A percentile compares a stretch with the other conserved stretches of the same genome.
Conservation (phyloP, 2,797 vertebrate genomes). For the Pipistrellus pygmaeus region DNA sequence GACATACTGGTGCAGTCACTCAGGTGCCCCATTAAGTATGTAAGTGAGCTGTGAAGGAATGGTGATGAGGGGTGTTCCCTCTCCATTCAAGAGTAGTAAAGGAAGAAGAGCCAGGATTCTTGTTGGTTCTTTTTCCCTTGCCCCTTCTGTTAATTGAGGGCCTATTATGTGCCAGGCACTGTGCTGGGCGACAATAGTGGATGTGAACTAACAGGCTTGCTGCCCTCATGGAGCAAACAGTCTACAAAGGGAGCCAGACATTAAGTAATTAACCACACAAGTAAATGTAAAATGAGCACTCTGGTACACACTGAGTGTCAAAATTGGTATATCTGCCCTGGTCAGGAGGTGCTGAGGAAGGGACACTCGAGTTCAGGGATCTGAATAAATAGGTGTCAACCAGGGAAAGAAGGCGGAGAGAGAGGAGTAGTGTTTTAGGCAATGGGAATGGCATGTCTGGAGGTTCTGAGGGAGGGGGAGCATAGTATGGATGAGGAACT, state of each 20-base stretch:
- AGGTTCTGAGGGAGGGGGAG: background rate
- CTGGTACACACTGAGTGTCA: background rate
- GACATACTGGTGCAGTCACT: too few relatives aligned
- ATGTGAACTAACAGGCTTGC: background rate
- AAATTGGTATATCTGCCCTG: background rate
- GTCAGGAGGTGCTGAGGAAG: background rate
- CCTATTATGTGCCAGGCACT: background rate
- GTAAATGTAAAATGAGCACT: background rate
- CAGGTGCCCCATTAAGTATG: background rate
- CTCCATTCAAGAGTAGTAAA: background rate
- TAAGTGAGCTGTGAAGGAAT: background rate
- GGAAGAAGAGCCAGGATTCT: background rate
- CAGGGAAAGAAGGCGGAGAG: background rate
- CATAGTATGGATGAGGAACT: background rate
- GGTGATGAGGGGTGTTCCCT: background rate
- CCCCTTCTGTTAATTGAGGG: background rate
- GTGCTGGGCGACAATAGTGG: background rate
- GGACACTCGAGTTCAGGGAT: background rate
- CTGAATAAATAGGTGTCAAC: background rate
- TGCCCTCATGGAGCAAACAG: background rate
- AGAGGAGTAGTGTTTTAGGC: background rate
- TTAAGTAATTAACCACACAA: background rate
- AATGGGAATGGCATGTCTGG: background rate
- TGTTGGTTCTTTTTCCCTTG: background rate
- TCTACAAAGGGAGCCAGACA: background rate